Evolutionary conservation across 2,113 vertebrate genomes (phyloP), one percentile per base, ranked within the genome.

Genomic region (Charadrius vociferus): DNA sequence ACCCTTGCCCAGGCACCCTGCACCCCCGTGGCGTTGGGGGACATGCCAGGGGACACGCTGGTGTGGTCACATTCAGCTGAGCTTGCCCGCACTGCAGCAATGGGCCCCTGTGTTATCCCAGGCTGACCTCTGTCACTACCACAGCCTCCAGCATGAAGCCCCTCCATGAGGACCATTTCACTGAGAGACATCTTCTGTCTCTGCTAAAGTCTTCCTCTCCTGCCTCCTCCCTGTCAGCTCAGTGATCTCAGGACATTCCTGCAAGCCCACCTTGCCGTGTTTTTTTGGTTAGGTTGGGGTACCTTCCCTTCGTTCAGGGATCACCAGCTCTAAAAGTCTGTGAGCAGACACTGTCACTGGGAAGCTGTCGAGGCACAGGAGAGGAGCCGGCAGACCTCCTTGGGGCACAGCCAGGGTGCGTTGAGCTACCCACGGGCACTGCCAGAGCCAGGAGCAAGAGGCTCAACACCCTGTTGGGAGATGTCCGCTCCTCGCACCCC

Each of bases 341-440:
- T 0, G 4, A n/a, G 66, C 15, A 53, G 65, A 81, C 61, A 26
- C 47, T 23, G 18, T 27, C 39, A 24, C 53, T 26, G 29, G 43
- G 45, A 84, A 67, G 17, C 49, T 39, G 36, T 53, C 7, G 18
- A 50, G 32, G 7, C 20, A 39, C 16, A 17, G 13, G 8, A 47
- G 30, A 32, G 21, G 20, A 73, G 41, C 18, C 23, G 24, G 36
- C 36, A 61, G 24, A 32, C 45, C 39, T 43, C 26, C 30, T 47
- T 10, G 1, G 0, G 62, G 47, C 0, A 1, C 34, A 61, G 34
- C 9, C 8, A 12, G 0, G 29, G 17, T 6, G 9, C 21, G 27
- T 41, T 29, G 36, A 78, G 47, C 47, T 32, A 47, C 36, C 55
- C 7, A 0, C 1, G 1, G 53, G 22, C 41, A 45, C 18, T 2